Evolutionary conservation across 2,888 invertebrate genomes (phyloP).

Genomic region (Romanomermis culicivorax): DNA sequence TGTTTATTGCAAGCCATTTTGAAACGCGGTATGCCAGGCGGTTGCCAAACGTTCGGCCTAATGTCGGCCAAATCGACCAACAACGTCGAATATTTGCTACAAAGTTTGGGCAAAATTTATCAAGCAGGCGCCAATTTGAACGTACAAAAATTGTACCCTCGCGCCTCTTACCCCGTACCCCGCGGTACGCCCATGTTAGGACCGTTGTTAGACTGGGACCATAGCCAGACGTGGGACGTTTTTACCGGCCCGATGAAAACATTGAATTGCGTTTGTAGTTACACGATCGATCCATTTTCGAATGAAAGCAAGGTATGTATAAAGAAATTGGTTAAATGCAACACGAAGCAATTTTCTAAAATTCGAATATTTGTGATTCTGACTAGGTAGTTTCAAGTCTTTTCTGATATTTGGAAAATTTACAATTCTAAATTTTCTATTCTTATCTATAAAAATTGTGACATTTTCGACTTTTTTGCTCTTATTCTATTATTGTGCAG

Average conservation of each 20-base stretch:
- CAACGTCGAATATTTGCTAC: conserved; percentile 50
- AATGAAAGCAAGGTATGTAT: conserved; percentile 2
- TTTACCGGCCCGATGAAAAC: conserved; percentile 38
- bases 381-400: too few species aligned
- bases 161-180: conserved; percentile 57
- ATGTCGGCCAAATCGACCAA: conserved; percentile 56
- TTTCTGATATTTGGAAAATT: too few species aligned
- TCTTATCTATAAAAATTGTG: too few species aligned
- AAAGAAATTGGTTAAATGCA: neutral
- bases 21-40: conserved; percentile 53
- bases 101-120: conserved; percentile 52
- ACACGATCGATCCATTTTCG: neutral
- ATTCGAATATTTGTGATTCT: too few species aligned
- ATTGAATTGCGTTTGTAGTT: neutral
- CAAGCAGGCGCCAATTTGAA: conserved; percentile 57
- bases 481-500: conserved; percentile 8
- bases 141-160: conserved; percentile 49
- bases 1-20: conserved; percentile 78
- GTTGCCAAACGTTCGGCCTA: conserved; percentile 56
- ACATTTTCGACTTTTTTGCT: neutral
- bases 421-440: too few species aligned
- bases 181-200: conserved; percentile 62
- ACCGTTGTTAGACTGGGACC: conserved; percentile 65
- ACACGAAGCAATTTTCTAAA: too few species aligned
- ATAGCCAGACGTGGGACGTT: conserved; percentile 62